Conservation (phyloP, 2,797 vertebrate species). For the Acipenser ruthenus region DNA sequence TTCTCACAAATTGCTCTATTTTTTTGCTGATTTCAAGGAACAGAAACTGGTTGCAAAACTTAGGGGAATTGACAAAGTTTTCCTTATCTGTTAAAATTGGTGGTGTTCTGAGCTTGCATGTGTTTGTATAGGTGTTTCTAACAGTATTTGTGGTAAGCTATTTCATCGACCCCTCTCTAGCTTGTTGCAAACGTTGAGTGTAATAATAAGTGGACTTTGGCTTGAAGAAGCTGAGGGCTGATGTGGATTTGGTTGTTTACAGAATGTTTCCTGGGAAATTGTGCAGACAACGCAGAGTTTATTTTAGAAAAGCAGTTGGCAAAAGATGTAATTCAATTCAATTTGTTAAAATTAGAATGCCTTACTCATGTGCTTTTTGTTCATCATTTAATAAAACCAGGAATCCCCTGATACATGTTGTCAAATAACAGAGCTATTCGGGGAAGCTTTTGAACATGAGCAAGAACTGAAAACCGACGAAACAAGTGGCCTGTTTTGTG, state of each 20-base stretch:
- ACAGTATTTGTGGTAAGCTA: background rate
- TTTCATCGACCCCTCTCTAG: background rate
- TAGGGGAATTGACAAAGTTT: background rate
- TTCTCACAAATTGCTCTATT: background rate
- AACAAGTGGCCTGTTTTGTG: no score
- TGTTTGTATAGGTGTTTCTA: background rate
- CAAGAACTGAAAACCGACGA: background rate
- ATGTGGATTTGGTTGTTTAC: conserved; percentile 1
- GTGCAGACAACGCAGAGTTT: conserved; percentile 1
- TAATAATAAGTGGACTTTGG: background rate
- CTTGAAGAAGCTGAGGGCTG: background rate
- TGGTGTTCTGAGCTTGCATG: background rate
- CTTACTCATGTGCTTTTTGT: conserved; percentile 1
- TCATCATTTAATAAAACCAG: background rate
- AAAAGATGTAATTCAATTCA: background rate
- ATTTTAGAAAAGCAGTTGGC: conserved; percentile 7
- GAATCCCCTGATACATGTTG: background rate
- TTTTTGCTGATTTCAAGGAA: background rate
- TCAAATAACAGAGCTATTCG: background rate
- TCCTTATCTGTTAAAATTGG: background rate
- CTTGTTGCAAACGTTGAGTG: background rate
- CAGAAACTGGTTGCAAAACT: background rate
- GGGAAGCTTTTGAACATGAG: background rate
- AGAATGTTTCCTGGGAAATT: conserved; percentile 5
- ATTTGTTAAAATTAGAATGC: conserved; percentile 4